phyloP scores from a whole-genome alignment of 2,888 invertebrate species.

The Philereme vetulata region DNA sequence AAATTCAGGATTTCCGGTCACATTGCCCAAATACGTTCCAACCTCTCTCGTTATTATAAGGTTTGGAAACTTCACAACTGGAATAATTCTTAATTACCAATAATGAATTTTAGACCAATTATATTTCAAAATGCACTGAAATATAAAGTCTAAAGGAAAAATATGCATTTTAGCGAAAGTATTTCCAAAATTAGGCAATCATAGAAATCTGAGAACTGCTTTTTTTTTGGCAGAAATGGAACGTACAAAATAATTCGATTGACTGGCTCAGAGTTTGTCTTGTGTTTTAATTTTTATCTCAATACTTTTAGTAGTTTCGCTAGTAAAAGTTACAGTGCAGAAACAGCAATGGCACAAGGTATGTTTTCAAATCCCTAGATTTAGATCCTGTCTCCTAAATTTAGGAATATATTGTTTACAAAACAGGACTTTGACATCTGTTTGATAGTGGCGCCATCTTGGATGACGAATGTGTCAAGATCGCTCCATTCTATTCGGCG shows the following conservation, averaged over 20 bases:
- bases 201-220: too few species aligned
- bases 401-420: conserved; percentile 44
- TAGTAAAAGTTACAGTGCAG: conserved; percentile 32
- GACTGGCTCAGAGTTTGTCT: conserved; percentile 52
- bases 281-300: conserved; percentile 40
- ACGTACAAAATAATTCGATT: conserved; percentile 49
- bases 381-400: conserved; percentile 14
- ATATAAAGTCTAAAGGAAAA: too few species aligned
- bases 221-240: conserved; percentile 32
- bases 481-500: conserved; percentile 37
- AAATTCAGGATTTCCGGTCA: conserved; percentile 28
- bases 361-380: conserved; percentile 45
- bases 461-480: conserved; percentile 47
- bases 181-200: too few species aligned
- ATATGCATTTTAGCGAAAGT: too few species aligned
- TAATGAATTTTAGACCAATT: too few species aligned
- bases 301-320: conserved; percentile 26
- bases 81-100: too few species aligned
- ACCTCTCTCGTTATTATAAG: too few species aligned
- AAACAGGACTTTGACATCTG: conserved; percentile 64
- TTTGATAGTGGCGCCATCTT: conserved; percentile 72
- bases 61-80: too few species aligned
- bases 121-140: too few species aligned
- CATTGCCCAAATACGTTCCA: conserved; percentile 25
- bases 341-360: conserved; percentile 67